Evolutionary conservation across 2,113 vertebrate species (phyloP), one percentile per base, ranked within the genome.

Genomic region (Leucopternis melanops): DNA sequence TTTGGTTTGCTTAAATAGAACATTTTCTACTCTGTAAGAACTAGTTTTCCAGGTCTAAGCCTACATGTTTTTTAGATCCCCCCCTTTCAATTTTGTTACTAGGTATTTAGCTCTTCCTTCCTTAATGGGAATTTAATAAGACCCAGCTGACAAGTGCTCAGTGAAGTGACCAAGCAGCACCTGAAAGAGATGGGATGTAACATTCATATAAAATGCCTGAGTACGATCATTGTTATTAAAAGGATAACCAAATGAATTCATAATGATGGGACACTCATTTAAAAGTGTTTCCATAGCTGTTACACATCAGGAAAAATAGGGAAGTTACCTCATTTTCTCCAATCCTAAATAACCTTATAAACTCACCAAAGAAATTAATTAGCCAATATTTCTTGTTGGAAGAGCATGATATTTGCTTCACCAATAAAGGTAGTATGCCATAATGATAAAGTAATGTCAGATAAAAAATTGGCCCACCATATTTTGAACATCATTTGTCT

Each of bases 251-350:
- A 94, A 90, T 78, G 92, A 96, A 96, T 96, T 95, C 55, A 42
- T 97, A 97, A 96, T 70, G 95, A 97, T 88, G 95, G 62, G 90
- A 91, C 93, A 77, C 95, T 92, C 36, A 6, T 88, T 96, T 97
- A 78, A 61, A 94, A 97, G 93, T 91, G 90, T 97, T 97, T 97
- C 96, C 97, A 97, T 96, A 91, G 95, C 97, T 97, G 95, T 83
- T 83, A 94, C 69, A 94, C 94, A 96, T 95, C 86, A 96, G 88
- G 91, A 94, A 95, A 97, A 96, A 95, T 6, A 95, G 38, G 9
- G 92, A 97, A 95, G 81, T 97, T 97, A 97, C 87, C 95, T 97
- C 97, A 97, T 94, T 96, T 96, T 96, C 97, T 97, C 95, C 96
- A 90, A 82, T 84, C 83, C 94, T 93, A 95, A 97, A 95, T 95